Percentiles rank a stretch among this genome's conserved stretches.
Evolutionary conservation across 2,888 invertebrate genomes (phyloP).

Genomic region (Lycia hirtaria): DNA sequence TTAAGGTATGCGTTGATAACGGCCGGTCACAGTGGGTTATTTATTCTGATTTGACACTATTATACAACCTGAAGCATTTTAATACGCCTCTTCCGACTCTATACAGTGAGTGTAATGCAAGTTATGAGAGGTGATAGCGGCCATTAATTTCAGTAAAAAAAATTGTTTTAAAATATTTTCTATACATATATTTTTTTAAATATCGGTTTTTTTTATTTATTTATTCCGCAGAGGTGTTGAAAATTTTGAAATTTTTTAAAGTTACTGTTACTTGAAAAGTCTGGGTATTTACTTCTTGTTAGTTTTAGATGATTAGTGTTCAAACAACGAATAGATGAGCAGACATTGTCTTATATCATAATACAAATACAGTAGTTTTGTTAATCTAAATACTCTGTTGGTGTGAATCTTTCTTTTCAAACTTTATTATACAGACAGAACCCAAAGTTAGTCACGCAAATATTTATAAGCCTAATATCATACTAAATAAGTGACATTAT

Average conservation of each 20-base stretch:
- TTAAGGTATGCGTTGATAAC: constrained; percentile 35
- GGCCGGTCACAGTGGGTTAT: constrained; percentile 36
- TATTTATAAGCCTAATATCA: too few relatives aligned
- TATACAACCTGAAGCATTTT: constrained; percentile 22
- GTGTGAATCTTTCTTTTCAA: too few relatives aligned
- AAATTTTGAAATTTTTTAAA: constrained; percentile 15
- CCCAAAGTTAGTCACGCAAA: too few relatives aligned
- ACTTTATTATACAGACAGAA: too few relatives aligned
- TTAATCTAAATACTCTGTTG: too few relatives aligned
- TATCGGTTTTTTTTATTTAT: constrained; percentile 46
- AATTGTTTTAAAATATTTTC: constrained; percentile 48
- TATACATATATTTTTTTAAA: constrained; percentile 41
- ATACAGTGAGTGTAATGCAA: constrained; percentile 14
- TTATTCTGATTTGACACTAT: constrained; percentile 39
- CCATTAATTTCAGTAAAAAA: constrained; percentile 66
- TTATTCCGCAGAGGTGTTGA: constrained; percentile 62
- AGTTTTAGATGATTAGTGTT: constrained; percentile 61
- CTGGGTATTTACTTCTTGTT: constrained; percentile 37
- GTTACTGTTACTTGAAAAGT: constrained; percentile 36
- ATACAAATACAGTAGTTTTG: background rate
- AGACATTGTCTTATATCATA: constrained; percentile 51
- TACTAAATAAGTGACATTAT: too few relatives aligned
- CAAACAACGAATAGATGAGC: constrained; percentile 70
- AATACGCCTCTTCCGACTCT: constrained; percentile 28
- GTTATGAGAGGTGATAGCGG: constrained; percentile 58